Evolutionary conservation across 2,797 vertebrate genomes (phyloP).

Genomic region (Bradypodion pumilum): DNA sequence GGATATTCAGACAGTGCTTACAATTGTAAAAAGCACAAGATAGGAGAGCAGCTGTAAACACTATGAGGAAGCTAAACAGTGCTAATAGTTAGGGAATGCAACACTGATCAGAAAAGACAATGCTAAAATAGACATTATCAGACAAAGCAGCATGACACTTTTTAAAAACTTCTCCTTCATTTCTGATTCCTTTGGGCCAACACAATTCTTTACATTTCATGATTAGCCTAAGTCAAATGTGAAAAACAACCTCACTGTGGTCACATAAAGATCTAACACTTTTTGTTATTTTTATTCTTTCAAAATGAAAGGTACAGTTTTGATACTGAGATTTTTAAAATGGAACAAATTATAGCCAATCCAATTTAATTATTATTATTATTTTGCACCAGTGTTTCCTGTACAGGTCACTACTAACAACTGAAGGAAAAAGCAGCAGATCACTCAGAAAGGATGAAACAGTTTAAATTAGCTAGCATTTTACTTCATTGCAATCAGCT

Average conservation of each 20-base stretch:
- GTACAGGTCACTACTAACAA: neutral
- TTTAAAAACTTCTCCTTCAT: neutral
- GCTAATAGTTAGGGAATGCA: neutral
- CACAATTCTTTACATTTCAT: neutral
- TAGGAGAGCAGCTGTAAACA: constrained; percentile 2
- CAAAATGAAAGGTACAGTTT: neutral
- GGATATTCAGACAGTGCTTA: neutral
- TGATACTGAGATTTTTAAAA: neutral
- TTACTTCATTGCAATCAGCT: neutral
- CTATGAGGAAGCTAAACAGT: neutral
- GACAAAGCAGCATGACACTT: neutral
- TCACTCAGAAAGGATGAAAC: neutral
- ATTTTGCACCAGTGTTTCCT: neutral
- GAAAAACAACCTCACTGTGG: neutral
- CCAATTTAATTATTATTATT: too few species aligned
- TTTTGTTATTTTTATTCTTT: neutral
- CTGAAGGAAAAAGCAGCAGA: neutral
- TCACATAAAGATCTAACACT: neutral
- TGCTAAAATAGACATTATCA: neutral
- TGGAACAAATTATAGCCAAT: neutral
- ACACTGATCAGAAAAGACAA: neutral
- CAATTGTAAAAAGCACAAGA: constrained; percentile 10
- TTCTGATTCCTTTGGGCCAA: neutral
- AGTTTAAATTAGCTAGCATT: neutral
- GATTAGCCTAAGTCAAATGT: neutral